Conservation (phyloP, 2,888 invertebrate genomes). For the Agrotis segetum region DNA sequence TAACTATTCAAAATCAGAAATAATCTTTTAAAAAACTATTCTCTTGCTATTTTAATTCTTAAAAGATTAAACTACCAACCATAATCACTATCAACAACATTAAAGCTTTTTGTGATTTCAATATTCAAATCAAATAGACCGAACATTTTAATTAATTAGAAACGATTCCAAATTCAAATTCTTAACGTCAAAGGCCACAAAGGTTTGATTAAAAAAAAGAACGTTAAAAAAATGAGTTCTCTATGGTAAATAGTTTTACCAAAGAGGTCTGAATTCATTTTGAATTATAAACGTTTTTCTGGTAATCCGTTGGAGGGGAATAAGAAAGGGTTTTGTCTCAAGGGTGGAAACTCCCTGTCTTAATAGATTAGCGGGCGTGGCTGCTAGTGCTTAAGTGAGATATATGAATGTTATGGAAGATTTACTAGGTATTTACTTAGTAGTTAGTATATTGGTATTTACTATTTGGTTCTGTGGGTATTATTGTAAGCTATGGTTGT, state of each 20-base stretch:
- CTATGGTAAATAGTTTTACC: slow-evolving; percentile 30
- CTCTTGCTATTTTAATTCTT: too few relatives aligned
- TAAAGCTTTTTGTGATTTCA: slow-evolving; percentile 3
- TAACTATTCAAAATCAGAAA: too few relatives aligned
- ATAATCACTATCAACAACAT: not conserved
- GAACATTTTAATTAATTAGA: slow-evolving; percentile 19
- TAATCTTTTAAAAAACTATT: too few relatives aligned
- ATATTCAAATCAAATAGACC: slow-evolving; percentile 15
- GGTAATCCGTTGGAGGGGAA: slow-evolving; percentile 44
- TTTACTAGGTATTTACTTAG: slow-evolving; percentile 34
- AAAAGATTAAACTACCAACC: too few relatives aligned
- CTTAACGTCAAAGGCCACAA: slow-evolving; percentile 13
- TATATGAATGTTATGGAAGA: slow-evolving; percentile 59
- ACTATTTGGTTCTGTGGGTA: not conserved
- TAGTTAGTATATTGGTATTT: slow-evolving; percentile 30
- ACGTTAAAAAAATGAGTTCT: slow-evolving; percentile 8
- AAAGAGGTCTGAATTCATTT: slow-evolving; percentile 14
- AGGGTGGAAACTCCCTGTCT: slow-evolving; percentile 47
- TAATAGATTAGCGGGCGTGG: slow-evolving; percentile 60
- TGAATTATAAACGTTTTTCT: slow-evolving; percentile 47
- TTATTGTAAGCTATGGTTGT: slow-evolving; percentile 13
- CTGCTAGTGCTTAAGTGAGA: slow-evolving; percentile 53
- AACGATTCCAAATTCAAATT: slow-evolving; percentile 27
- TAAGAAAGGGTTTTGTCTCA: slow-evolving; percentile 53
- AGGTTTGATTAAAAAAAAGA: not conserved